Base-by-base conservation (phyloP, 2,888 invertebrate species). In the Agrenia bidenticulata region DNA sequence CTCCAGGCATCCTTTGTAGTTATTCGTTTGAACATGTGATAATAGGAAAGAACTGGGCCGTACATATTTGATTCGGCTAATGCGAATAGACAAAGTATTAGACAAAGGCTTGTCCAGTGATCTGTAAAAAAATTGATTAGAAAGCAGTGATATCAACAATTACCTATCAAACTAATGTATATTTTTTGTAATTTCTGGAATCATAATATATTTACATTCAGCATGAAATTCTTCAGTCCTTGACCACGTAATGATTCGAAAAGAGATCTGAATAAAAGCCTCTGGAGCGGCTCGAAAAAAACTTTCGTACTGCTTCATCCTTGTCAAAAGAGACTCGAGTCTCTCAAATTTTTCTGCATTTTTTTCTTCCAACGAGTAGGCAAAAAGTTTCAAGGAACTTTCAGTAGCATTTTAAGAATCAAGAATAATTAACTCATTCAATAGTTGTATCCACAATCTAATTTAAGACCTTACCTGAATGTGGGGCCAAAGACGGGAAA, bases 261-360 rank as follows among this genome's bases (percentile, higher is more conserved):
- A 67, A 24, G 70, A 63, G n/a, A 70, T 37, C 61, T 70, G 70
- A 27, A 70, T 50, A 61, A 70, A 67, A 2, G 67, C 67, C 61
- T 70, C 70, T 1, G 70, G 70, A 15, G 70, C 65, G 19, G 70
- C 70, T 42, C 70, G 39, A 26, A 70, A 70, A 32, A 61, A 70
- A 26, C 65, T 67, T 59, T 70, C 70, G 19, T 70, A 70, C 27
- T 67, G 67, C 41, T 70, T 70, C 70, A 70, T 70, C 50, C 61
- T 19, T 1, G 51, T 61, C 1, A 67, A 51, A 7, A 70, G 58
- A 5, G 70, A 70, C 32, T 70, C 70, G 45, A 70, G 24, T 17
- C 70, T 41, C 39, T 70, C 70, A 49, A 63, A 66, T 24, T 56
- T 63, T 9, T 70, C 70, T n/a, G 49, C 61, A 19, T 70, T 27